Percentiles rank a stretch among this genome's conserved stretches.
Evolutionary conservation across 1,140 invertebrate genomes (phyloP).

Genomic region (Anthonomus grandis): DNA sequence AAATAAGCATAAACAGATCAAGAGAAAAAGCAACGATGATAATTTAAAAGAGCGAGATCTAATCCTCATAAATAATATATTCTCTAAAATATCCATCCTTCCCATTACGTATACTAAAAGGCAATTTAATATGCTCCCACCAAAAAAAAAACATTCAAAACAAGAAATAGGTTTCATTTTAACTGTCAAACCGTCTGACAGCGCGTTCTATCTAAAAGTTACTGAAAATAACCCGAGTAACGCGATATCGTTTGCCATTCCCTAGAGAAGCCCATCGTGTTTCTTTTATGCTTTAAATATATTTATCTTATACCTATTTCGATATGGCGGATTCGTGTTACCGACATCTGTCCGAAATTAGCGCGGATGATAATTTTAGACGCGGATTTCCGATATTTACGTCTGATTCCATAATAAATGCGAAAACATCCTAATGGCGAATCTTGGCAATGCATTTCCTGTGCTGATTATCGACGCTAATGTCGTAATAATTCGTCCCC

Average conservation of each 20-base stretch:
- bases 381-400: conserved; percentile 3
- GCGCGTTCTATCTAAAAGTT: neutral
- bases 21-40: too few species aligned
- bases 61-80: too few species aligned
- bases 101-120: too few species aligned
- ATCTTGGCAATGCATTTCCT: too few species aligned
- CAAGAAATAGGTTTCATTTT: conserved; percentile 8
- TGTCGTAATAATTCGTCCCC: too few species aligned
- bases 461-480: too few species aligned
- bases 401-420: too few species aligned
- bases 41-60: too few species aligned
- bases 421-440: too few species aligned
- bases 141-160: neutral
- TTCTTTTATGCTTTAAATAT: conserved; percentile 7
- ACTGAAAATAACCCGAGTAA: neutral
- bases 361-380: conserved; percentile 6
- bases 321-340: neutral
- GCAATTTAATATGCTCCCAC: too few species aligned
- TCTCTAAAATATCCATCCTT: too few species aligned
- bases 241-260: conserved; percentile 1
- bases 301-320: conserved; percentile 1
- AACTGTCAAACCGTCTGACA: conserved; percentile 9
- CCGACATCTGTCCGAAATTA: neutral
- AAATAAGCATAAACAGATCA: too few species aligned
- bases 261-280: conserved; percentile 3